Evolutionary conservation across 2,113 vertebrate species (phyloP).

Genomic region (Platycercus adscitus): DNA sequence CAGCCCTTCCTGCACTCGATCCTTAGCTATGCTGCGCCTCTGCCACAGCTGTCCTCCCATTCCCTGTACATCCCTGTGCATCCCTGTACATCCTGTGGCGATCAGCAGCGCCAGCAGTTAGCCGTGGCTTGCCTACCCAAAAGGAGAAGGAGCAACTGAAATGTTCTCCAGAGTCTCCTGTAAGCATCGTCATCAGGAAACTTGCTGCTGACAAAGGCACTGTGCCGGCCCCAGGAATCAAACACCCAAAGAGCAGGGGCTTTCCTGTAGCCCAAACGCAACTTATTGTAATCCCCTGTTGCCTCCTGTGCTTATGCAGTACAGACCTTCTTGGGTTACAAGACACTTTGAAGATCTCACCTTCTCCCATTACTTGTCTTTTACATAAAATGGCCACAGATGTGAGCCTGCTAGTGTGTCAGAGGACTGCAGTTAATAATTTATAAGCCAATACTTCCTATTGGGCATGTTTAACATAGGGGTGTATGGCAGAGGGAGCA

Average conservation of each 20-base stretch:
- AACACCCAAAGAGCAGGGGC: slow-evolving; percentile 49
- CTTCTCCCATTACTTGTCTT: slow-evolving; percentile 83
- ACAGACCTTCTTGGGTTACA: slow-evolving; percentile 78
- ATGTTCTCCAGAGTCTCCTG: neutral
- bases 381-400: slow-evolving; percentile 79
- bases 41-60: neutral
- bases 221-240: slow-evolving; percentile 23
- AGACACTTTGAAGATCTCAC: slow-evolving; percentile 83
- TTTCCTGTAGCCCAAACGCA: slow-evolving; percentile 66
- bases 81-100: neutral
- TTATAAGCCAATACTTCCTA: slow-evolving; percentile 72
- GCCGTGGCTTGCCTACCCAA: neutral
- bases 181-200: slow-evolving; percentile 20
- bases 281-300: slow-evolving; percentile 70
- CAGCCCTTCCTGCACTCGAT: rapidly evolving
- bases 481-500: neutral
- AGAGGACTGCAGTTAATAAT: slow-evolving; percentile 72
- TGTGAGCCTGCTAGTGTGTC: slow-evolving; percentile 73
- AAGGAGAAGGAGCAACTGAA: neutral
- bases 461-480: neutral
- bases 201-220: slow-evolving; percentile 51
- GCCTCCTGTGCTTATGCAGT: slow-evolving; percentile 73
- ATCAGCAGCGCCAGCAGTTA: neutral
- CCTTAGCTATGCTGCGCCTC: neutral
- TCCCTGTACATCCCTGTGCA: neutral